These are phyloP conservation scores for Choristoneura fumiferana DNA, from an alignment of 1,140 invertebrate genomes.

Conservation along the genomic window DNA sequence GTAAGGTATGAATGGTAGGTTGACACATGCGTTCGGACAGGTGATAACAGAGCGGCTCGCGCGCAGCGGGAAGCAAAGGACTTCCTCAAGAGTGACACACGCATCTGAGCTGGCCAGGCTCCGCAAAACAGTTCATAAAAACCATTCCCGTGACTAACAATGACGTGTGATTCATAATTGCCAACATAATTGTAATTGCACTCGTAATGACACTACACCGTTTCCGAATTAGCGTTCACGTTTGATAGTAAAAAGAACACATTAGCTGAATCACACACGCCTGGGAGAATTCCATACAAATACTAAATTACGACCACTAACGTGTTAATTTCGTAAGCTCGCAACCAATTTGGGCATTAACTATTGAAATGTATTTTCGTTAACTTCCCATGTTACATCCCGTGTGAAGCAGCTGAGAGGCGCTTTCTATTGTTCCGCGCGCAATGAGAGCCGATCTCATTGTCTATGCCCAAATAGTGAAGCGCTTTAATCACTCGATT, in stretches of 20 bases:
- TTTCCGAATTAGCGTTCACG: constrained; percentile 31
- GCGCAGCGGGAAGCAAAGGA: too few species aligned
- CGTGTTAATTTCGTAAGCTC: constrained; percentile 67
- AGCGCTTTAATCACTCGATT: constrained; percentile 49
- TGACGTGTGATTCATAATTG: constrained; percentile 36
- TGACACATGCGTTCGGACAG: too few species aligned
- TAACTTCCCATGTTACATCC: constrained; percentile 59
- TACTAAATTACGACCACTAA: constrained; percentile 52
- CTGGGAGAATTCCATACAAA: constrained; percentile 63
- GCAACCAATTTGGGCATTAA: constrained; percentile 58
- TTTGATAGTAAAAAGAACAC: constrained; percentile 45
- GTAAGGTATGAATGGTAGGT: too few species aligned
- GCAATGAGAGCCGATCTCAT: constrained; percentile 45
- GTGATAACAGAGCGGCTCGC: too few species aligned
- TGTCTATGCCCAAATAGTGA: constrained; percentile 52
- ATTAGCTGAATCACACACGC: constrained; percentile 63
- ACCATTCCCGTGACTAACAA: constrained; percentile 22
- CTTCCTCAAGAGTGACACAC: constrained; percentile 12
- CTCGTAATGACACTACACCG: constrained; percentile 29
- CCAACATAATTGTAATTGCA: constrained; percentile 25
- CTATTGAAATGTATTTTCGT: constrained; percentile 72
- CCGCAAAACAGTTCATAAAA: constrained; percentile 12
- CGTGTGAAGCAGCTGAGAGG: constrained; percentile 51
- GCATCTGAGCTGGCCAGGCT: background rate
- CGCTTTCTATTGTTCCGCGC: constrained; percentile 57